A percentile compares a stretch with the other conserved stretches of the same genome.
These are phyloP conservation scores for Euzetes globulus DNA, from an alignment of 2,888 invertebrate genomes.

Conservation along the genomic window DNA sequence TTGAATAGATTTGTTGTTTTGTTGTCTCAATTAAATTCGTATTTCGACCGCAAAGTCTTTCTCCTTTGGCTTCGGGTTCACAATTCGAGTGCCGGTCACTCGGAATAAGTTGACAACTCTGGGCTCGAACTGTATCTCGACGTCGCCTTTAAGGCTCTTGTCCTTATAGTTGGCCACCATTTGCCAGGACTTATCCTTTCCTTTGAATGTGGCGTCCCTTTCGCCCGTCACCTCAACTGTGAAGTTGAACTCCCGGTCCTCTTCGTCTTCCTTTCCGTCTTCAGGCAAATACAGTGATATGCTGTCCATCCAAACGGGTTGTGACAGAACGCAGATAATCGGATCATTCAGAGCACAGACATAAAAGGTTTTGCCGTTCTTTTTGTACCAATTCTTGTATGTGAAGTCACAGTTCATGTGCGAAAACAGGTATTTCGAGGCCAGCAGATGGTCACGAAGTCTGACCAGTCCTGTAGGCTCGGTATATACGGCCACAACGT, in stretches of 20 bases:
- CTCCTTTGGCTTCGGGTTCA: background rate
- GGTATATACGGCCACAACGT: background rate
- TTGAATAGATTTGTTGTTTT: background rate
- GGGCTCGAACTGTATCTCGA: background rate
- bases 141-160: background rate
- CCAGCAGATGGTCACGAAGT: conserved; percentile 16
- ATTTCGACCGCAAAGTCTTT: conserved; percentile 19
- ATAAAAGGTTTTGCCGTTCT: conserved; percentile 7
- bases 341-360: conserved; percentile 20
- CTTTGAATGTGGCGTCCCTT: background rate
- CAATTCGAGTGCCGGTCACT: background rate
- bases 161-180: conserved; percentile 10
- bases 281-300: background rate
- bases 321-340: background rate
- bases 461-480: conserved; percentile 9
- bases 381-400: conserved; percentile 4
- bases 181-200: background rate
- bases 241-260: background rate
- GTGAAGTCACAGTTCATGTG: conserved; percentile 5
- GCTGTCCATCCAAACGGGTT: conserved; percentile 23
- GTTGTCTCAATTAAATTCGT: background rate
- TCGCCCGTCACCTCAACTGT: background rate
- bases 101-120: conserved; percentile 7
- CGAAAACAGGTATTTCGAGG: conserved; percentile 11
- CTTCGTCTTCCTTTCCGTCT: background rate